Percentiles rank a stretch among this genome's conserved stretches.
Conservation (phyloP, 2,888 invertebrate species). For the Epinotia bilunana region DNA sequence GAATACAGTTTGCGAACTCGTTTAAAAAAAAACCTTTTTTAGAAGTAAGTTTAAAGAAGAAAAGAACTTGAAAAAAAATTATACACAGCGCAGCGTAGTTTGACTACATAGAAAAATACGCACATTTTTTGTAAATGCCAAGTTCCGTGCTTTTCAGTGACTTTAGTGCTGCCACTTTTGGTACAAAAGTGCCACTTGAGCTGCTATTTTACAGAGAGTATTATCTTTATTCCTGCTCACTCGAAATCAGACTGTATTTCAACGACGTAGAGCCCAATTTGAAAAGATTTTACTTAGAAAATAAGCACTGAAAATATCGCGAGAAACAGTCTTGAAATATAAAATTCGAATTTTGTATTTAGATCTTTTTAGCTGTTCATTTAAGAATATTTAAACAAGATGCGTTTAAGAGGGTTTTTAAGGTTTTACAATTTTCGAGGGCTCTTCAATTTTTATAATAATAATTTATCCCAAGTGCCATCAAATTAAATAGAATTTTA, state of each 20-base stretch:
- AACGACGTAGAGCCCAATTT: slow-evolving; percentile 3
- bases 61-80: slow-evolving; percentile 29
- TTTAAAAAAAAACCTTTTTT: slow-evolving; percentile 21
- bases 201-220: neutral
- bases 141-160: slow-evolving; percentile 24
- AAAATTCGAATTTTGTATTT: slow-evolving; percentile 17
- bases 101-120: slow-evolving; percentile 28
- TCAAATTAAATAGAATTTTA: no score
- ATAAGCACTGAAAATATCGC: neutral
- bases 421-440: neutral
- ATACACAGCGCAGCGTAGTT: neutral
- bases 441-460: neutral
- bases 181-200: slow-evolving; percentile 23
- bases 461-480: neutral
- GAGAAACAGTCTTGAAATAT: neutral
- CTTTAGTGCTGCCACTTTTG: slow-evolving; percentile 33
- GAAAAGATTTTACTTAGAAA: neutral
- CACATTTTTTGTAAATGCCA: slow-evolving; percentile 34
- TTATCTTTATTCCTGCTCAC: neutral
- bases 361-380: slow-evolving; percentile 1
- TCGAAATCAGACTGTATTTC: neutral
- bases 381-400: slow-evolving; percentile 24
- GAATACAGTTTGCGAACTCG: neutral
- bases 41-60: no score
- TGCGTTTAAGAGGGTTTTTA: slow-evolving; percentile 14